Conservation (phyloP, 2,797 vertebrate species). For the Coracias cyanogaster region DNA sequence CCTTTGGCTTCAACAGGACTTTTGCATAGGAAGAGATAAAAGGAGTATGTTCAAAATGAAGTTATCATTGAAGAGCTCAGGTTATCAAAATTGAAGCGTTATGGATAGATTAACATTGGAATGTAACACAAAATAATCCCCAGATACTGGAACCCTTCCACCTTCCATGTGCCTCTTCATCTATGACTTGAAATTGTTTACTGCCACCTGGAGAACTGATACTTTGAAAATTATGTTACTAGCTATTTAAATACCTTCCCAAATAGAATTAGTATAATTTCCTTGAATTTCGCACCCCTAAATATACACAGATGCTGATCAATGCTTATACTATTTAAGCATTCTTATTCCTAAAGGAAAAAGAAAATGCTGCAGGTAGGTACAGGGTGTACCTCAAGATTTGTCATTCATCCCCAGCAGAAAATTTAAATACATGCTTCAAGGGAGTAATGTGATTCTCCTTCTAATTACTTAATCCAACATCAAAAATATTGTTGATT, state of each 20-base stretch:
- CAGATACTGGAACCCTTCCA: not conserved
- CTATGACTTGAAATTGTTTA: not conserved
- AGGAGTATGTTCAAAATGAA: not conserved
- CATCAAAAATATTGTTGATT: constrained; percentile 33
- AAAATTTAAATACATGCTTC: constrained; percentile 65
- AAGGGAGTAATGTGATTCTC: constrained; percentile 39
- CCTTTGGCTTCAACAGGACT: not conserved
- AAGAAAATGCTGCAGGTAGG: constrained; percentile 55
- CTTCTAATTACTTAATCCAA: constrained; percentile 48
- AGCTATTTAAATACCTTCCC: constrained; percentile 1
- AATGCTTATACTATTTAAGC: constrained; percentile 58
- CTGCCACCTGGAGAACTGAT: not conserved
- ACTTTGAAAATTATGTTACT: not conserved
- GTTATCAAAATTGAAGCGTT: not conserved
- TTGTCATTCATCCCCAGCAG: constrained; percentile 57
- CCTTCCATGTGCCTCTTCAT: not conserved
- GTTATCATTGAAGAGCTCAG: not conserved
- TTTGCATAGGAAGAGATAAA: not conserved
- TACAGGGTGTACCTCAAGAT: constrained; percentile 45
- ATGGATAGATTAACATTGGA: not conserved
- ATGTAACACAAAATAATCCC: not conserved
- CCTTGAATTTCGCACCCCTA: constrained; percentile 34
- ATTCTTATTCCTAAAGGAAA: constrained; percentile 64
- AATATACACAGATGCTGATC: constrained; percentile 59
- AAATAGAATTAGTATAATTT: constrained; percentile 13